A percentile compares a stretch with the other conserved stretches of the same genome.
phyloP scores from a whole-genome alignment of 2,888 invertebrate species.

The Smittia sp. region DNA sequence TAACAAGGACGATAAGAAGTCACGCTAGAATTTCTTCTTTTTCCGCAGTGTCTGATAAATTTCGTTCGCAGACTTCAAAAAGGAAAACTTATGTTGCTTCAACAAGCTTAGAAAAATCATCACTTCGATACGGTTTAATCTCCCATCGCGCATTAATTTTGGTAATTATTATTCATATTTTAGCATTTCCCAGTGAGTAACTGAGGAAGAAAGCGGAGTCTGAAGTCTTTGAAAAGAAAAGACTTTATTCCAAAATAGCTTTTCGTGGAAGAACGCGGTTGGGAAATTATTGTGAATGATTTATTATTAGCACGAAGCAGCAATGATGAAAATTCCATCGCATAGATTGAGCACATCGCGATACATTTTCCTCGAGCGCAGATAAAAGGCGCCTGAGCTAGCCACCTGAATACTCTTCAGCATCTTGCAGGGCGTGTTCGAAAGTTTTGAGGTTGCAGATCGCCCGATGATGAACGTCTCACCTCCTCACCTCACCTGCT shows the following conservation, averaged over 20 bases:
- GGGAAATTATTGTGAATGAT: conserved; percentile 26
- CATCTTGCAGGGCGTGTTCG: too few species aligned
- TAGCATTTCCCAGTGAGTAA: background rate
- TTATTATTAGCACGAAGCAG: conserved; percentile 2
- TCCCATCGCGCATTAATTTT: background rate
- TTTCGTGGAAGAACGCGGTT: background rate
- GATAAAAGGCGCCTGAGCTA: conserved; percentile 4
- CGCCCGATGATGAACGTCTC: too few species aligned
- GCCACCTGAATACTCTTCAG: background rate
- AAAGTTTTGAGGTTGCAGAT: too few species aligned
- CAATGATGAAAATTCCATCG: conserved; percentile 25
- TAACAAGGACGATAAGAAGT: too few species aligned
- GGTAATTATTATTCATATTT: conserved; percentile 17
- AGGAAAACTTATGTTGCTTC: background rate
- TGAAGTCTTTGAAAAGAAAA: background rate
- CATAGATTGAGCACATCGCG: conserved; percentile 31
- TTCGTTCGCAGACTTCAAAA: background rate
- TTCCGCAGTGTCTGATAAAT: background rate
- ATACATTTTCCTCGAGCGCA: background rate
- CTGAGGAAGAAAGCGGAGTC: background rate
- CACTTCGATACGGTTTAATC: background rate
- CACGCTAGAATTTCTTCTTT: background rate
- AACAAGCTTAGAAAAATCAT: background rate
- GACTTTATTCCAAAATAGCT: background rate
- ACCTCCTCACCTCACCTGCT: background rate